phyloP scores from a whole-genome alignment of 2,797 vertebrate species.

The Threskiornis aethiopicus region DNA sequence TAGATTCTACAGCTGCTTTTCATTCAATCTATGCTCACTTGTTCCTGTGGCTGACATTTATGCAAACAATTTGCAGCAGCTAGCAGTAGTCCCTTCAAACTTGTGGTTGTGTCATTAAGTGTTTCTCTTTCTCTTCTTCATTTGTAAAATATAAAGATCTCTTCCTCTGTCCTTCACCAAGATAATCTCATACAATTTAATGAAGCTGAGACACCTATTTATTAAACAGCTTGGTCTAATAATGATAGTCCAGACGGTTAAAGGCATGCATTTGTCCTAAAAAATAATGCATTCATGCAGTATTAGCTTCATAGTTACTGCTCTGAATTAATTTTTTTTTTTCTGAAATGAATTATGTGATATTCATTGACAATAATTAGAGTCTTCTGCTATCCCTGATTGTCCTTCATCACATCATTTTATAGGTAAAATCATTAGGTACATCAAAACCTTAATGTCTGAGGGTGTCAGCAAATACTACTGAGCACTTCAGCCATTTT shows the following conservation, averaged over 20 bases:
- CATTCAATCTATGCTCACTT: not conserved
- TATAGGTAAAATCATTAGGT: not conserved
- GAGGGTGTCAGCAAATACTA: not conserved
- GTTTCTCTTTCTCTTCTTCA: not conserved
- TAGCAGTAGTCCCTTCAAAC: not conserved
- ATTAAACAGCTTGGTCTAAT: not conserved
- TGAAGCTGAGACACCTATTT: not conserved
- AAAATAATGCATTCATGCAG: not conserved
- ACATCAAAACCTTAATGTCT: not conserved
- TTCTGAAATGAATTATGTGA: not conserved
- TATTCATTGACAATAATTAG: not conserved
- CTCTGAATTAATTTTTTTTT: not conserved
- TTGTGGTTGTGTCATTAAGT: not conserved
- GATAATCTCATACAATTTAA: not conserved
- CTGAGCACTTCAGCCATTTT: not conserved
- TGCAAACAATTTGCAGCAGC: not conserved
- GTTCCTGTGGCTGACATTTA: not conserved
- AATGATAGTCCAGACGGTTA: not conserved
- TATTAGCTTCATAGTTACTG: not conserved
- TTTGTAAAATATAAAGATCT: not conserved
- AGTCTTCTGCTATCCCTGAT: not conserved
- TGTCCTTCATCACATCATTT: not conserved
- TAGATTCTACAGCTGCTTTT: not conserved
- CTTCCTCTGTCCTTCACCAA: not conserved
- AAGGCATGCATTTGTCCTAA: not conserved